phyloP scores from a whole-genome alignment of 1,140 invertebrate genomes.

The Lysiphlebus fabarum region DNA sequence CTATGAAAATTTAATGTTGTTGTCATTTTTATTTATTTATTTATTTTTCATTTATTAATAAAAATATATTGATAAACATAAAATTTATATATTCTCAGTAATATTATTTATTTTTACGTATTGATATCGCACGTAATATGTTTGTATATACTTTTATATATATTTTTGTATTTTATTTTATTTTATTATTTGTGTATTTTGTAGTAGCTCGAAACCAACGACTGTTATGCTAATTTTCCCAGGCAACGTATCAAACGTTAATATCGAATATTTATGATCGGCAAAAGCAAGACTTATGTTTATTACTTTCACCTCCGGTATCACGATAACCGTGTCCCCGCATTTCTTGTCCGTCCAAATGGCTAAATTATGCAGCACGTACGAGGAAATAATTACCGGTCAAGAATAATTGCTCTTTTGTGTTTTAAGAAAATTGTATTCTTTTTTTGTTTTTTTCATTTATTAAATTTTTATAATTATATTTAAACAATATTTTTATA shows the following conservation, averaged over 20 bases:
- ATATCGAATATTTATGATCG: conserved; percentile 54
- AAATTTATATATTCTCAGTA: too few relatives aligned
- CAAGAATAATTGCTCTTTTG: conserved; percentile 28
- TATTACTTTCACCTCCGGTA: conserved; percentile 52
- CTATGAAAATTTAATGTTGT: too few relatives aligned
- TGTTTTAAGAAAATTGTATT: conserved; percentile 13
- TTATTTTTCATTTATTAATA: too few relatives aligned
- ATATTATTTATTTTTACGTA: neutral
- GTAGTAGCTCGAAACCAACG: conserved; percentile 14
- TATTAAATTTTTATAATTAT: neutral
- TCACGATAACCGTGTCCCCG: conserved; percentile 31
- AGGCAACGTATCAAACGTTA: conserved; percentile 46
- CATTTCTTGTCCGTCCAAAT: conserved; percentile 22
- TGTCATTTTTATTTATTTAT: too few relatives aligned
- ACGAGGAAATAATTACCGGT: conserved; percentile 25
- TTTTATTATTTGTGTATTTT: conserved; percentile 3
- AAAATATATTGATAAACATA: neutral
- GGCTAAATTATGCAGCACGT: conserved; percentile 27
- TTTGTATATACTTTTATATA: too few relatives aligned
- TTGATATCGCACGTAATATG: neutral
- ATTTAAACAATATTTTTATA: neutral
- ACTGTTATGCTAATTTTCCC: conserved; percentile 48
- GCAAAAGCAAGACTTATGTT: conserved; percentile 48
- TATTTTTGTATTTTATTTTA: too few relatives aligned
- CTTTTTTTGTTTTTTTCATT: neutral